phyloP scores from a whole-genome alignment of 2,888 invertebrate species.

The Patella ulyssiponensis region DNA sequence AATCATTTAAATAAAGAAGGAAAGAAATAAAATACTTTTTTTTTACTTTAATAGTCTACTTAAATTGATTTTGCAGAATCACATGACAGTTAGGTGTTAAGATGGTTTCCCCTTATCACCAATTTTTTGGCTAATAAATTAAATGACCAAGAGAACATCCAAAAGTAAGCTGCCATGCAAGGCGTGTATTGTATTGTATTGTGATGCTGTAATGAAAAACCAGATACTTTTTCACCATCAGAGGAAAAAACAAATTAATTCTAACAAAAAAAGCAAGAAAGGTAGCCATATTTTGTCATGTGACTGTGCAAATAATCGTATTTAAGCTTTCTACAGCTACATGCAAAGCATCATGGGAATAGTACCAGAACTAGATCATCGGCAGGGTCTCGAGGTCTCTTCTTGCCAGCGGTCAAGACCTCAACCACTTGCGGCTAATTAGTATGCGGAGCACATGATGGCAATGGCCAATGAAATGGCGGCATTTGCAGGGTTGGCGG shows the following conservation, averaged over 20 bases:
- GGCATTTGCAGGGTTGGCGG: conserved; percentile 72
- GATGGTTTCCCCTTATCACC: conserved; percentile 17
- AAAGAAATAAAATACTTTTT: conserved; percentile 10
- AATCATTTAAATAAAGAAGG: conserved; percentile 4
- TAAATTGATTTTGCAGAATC: conserved; percentile 57
- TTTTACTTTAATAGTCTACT: conserved; percentile 25
- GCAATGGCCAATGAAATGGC: conserved; percentile 71
- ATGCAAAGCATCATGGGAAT: conserved; percentile 69
- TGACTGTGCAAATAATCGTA: conserved; percentile 69
- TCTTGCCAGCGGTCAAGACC: conserved; percentile 86
- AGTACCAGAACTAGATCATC: conserved; percentile 96
- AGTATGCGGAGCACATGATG: conserved; percentile 71
- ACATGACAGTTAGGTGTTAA: conserved; percentile 57
- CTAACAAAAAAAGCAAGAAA: conserved; percentile 31
- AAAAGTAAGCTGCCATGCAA: conserved; percentile 37
- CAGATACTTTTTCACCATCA: conserved; percentile 21
- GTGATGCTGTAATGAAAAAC: conserved; percentile 28
- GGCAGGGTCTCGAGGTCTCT: conserved; percentile 90
- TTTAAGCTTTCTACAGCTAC: conserved; percentile 69
- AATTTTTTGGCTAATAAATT: neutral
- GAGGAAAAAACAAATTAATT: conserved; percentile 30
- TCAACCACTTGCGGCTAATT: conserved; percentile 73
- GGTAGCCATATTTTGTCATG: conserved; percentile 59
- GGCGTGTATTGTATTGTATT: conserved; percentile 25
- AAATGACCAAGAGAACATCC: conserved; percentile 18